Conservation (phyloP, 2,113 vertebrate species). For the Sceloporus undulatus region DNA sequence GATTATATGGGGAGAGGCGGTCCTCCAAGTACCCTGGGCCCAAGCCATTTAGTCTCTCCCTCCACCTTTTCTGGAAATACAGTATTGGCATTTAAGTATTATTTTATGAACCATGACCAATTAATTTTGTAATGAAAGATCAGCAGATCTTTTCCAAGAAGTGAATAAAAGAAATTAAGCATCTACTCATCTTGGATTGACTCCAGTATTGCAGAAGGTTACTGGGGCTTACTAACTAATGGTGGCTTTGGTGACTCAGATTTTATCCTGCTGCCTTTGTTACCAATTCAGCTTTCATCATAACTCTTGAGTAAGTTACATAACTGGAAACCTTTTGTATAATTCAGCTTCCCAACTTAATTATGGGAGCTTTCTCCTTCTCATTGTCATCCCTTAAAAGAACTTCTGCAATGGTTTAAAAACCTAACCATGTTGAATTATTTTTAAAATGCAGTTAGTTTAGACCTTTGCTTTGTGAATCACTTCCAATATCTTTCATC, state of each 20-base stretch:
- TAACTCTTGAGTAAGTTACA: neutral
- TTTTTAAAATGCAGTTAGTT: no score
- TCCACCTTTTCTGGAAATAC: neutral
- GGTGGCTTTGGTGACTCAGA: conserved; percentile 6
- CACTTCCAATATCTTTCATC: neutral
- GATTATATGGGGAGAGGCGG: no score
- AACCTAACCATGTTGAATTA: no score
- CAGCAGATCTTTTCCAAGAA: neutral
- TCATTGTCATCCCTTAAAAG: no score
- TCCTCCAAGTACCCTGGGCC: no score
- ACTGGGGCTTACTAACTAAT: neutral
- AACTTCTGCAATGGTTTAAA: no score
- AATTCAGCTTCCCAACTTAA: neutral
- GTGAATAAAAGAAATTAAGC: neutral
- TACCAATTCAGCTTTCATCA: neutral
- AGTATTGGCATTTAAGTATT: neutral
- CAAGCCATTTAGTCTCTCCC: no score
- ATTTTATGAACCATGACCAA: conserved; percentile 9
- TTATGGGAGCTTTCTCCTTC: no score
- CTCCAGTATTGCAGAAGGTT: neutral
- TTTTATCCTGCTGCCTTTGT: neutral
- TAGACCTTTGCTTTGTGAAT: no score
- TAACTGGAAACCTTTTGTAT: neutral
- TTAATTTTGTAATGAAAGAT: conserved; percentile 1
- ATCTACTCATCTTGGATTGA: neutral